Percentiles rank a stretch among this genome's conserved stretches.
Evolutionary conservation across 2,888 invertebrate species (phyloP).

Genomic region (Portevinia maculata): DNA sequence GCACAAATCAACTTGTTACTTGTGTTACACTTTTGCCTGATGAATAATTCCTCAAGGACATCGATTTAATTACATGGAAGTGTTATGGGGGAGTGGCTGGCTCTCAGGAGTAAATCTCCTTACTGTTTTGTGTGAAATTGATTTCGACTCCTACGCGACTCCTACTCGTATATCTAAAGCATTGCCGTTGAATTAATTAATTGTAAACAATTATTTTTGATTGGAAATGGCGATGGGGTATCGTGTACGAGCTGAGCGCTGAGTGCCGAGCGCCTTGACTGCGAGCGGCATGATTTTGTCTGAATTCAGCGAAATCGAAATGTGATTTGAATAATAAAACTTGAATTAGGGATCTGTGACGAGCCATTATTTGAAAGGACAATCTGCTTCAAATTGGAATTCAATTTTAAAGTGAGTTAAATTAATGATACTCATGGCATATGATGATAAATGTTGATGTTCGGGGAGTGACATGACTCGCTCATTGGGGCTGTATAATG

Average conservation of each 20-base stretch:
- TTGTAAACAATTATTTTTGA: conserved; percentile 70
- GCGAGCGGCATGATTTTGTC: conserved; percentile 28
- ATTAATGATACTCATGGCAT: conserved; percentile 18
- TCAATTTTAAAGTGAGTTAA: conserved; percentile 47
- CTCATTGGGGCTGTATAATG: not conserved
- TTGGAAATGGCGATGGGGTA: conserved; percentile 35
- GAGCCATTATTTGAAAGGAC: conserved; percentile 46
- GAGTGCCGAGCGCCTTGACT: not conserved
- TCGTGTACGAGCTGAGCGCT: not conserved
- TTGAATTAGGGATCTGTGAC: conserved; percentile 56
- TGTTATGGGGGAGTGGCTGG: conserved; percentile 11
- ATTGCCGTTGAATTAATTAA: conserved; percentile 66
- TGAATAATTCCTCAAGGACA: conserved; percentile 65
- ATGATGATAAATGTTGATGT: conserved; percentile 5
- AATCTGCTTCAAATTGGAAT: conserved; percentile 46
- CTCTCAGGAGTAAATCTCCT: conserved; percentile 21
- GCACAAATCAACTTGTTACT: conserved; percentile 64
- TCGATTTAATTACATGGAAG: conserved; percentile 61
- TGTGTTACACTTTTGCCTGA: conserved; percentile 51
- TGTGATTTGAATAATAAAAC: conserved; percentile 72
- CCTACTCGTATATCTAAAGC: conserved; percentile 30
- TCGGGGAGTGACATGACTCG: not conserved
- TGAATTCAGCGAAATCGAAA: conserved; percentile 48
- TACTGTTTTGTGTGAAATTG: conserved; percentile 49
- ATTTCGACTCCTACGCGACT: conserved; percentile 58